These are phyloP conservation scores for Ahaetulla prasina DNA, from an alignment of 2,113 vertebrate species.

Conservation along the genomic window DNA sequence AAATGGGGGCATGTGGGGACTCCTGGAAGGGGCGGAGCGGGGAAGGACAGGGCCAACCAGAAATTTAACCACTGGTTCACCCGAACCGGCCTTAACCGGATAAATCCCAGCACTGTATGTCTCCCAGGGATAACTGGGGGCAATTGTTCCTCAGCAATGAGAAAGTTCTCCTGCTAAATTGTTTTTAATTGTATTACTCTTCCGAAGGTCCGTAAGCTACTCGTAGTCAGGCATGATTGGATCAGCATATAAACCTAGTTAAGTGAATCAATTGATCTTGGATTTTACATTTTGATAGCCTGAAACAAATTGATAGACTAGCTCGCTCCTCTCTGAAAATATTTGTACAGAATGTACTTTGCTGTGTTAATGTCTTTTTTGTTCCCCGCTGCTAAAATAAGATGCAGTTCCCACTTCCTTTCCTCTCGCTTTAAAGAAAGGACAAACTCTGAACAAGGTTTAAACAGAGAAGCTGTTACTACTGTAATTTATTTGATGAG, in stretches of 20 bases:
- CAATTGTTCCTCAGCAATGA: not conserved
- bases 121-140: not conserved
- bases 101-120: not conserved
- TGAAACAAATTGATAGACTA: not conserved
- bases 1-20: too few relatives aligned
- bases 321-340: not conserved
- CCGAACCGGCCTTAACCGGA: too few relatives aligned
- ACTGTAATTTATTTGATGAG: not conserved
- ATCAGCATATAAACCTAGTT: not conserved
- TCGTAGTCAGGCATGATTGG: not conserved
- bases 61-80: too few relatives aligned
- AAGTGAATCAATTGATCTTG: not conserved
- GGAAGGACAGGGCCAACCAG: too few relatives aligned
- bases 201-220: not conserved
- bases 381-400: not conserved
- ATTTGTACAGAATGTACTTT: not conserved
- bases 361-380: not conserved
- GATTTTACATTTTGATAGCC: not conserved
- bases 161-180: not conserved
- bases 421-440: not conserved
- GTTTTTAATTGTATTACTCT: not conserved
- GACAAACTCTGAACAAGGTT: not conserved
- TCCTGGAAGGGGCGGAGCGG: too few relatives aligned
- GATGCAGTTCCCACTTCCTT: not conserved
- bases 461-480: not conserved